These are phyloP conservation scores for Yponomeuta evonymella DNA, from an alignment of 2,888 invertebrate genomes.

Conservation along the genomic window DNA sequence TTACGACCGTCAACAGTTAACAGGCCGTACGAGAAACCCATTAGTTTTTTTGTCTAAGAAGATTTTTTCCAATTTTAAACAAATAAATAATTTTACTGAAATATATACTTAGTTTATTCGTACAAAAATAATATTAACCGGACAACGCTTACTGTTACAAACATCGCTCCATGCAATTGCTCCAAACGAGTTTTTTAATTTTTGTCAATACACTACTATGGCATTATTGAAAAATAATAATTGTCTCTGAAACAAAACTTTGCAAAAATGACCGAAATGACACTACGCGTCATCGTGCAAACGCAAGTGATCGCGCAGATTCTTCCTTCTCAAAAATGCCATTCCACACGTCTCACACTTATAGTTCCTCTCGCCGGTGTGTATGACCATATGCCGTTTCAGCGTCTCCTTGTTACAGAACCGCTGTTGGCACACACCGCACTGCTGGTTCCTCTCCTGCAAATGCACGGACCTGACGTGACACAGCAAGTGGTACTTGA, in stretches of 20 bases:
- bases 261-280: background rate
- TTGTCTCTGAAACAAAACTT: background rate
- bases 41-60: no score
- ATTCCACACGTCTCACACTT: conserved; percentile 73
- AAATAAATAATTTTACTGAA: no score
- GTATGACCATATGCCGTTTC: conserved; percentile 74
- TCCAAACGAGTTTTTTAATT: no score
- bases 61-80: no score
- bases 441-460: conserved; percentile 70
- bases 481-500: conserved; percentile 64
- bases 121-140: no score
- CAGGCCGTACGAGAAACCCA: no score
- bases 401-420: conserved; percentile 74
- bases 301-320: conserved; percentile 62
- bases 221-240: background rate
- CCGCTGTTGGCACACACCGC: conserved; percentile 68
- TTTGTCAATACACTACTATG: no score
- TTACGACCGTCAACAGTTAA: no score
- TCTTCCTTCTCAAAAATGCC: conserved; percentile 64
- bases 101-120: no score
- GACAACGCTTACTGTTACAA: no score
- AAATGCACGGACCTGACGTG: conserved; percentile 63
- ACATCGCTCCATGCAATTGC: no score
- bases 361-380: conserved; percentile 73
- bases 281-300: conserved; percentile 45